Conservation (phyloP, 2,888 invertebrate species). For the Linnaemya tessellans region DNA sequence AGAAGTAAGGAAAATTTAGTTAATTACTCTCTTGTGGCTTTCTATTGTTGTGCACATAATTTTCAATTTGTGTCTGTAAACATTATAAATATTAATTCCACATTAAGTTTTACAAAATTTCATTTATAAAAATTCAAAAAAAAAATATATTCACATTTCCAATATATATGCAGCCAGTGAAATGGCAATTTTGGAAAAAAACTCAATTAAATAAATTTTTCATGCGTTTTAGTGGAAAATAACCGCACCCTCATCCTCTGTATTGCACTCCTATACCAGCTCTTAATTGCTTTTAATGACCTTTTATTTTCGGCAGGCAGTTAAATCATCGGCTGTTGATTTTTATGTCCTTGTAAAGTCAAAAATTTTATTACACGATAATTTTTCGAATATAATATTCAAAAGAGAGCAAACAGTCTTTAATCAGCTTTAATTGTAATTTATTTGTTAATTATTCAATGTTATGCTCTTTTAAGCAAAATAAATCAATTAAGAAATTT, state of each 20-base stretch:
- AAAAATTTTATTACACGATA: constrained; percentile 5
- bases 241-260: not conserved
- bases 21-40: no score
- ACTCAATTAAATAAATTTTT: no score
- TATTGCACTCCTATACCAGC: not conserved
- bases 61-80: no score
- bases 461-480: not conserved
- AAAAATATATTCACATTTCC: no score
- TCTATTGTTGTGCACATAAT: no score
- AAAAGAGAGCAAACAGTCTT: not conserved
- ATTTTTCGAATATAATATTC: not conserved
- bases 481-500: constrained; percentile 1
- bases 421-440: constrained; percentile 24
- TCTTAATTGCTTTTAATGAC: not conserved
- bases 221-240: not conserved
- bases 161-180: no score
- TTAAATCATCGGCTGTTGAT: not conserved
- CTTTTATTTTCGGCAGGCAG: not conserved
- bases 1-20: no score
- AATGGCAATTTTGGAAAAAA: no score
- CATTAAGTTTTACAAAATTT: no score
- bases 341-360: not conserved
- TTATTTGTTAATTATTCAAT: constrained; percentile 23
- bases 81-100: no score
- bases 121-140: no score